Percentiles rank a stretch among this genome's conserved stretches.
Conservation (phyloP, 1,140 invertebrate species). For the Polypedilum pembai region DNA sequence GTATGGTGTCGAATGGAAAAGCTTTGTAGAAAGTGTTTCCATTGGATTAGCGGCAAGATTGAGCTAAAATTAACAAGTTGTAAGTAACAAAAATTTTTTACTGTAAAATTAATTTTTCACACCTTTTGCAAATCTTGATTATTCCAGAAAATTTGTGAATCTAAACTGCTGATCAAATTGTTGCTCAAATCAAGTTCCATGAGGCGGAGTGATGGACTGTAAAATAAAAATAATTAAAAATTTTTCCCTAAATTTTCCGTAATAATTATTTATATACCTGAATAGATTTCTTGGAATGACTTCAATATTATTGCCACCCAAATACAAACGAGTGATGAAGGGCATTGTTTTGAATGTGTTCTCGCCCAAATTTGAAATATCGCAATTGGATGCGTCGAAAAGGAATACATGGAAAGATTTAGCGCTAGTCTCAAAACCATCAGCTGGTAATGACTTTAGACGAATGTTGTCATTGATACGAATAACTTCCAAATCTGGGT, state of each 20-base stretch:
- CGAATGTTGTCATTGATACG: constrained; percentile 57
- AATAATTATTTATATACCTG: not conserved
- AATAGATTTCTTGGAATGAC: constrained; percentile 29
- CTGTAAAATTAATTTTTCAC: not conserved
- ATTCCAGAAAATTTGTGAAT: constrained; percentile 53
- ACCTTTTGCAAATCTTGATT: constrained; percentile 53
- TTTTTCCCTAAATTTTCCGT: not conserved
- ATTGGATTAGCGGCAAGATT: constrained; percentile 63
- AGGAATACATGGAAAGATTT: constrained; percentile 55
- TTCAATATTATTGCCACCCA: constrained; percentile 55
- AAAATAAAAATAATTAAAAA: constrained; percentile 40
- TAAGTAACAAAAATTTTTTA: not conserved
- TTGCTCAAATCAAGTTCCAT: constrained; percentile 60
- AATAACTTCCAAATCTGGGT: constrained; percentile 57
- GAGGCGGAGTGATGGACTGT: constrained; percentile 48
- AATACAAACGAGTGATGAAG: constrained; percentile 52
- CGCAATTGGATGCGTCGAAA: constrained; percentile 61
- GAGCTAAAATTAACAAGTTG: constrained; percentile 37
- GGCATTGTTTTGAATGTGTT: constrained; percentile 59
- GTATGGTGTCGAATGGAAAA: constrained; percentile 52
- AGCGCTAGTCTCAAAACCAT: constrained; percentile 48
- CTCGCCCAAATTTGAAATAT: constrained; percentile 51
- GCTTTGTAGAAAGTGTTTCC: constrained; percentile 52
- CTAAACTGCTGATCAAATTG: constrained; percentile 52
- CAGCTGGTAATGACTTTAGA: constrained; percentile 51